phyloP scores from a whole-genome alignment of 1,140 invertebrate species.

The Phymastichus coffea region DNA sequence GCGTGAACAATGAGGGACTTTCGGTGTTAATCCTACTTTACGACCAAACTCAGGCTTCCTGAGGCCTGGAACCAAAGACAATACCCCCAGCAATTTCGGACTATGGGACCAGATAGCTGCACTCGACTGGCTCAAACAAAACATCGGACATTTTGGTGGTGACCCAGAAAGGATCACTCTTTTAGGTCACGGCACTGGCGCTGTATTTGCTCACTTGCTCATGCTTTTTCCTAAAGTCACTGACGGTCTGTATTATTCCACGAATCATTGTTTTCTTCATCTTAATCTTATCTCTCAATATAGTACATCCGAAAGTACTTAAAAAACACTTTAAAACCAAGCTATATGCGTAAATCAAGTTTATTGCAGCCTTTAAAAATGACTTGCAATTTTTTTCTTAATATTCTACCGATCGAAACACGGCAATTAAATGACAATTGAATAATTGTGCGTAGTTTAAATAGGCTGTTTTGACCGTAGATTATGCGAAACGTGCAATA shows the following conservation, averaged over 20 bases:
- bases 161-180: constrained; percentile 82
- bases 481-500: constrained; percentile 86
- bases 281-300: not conserved
- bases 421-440: too few relatives aligned
- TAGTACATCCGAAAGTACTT: too few relatives aligned
- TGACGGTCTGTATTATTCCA: constrained; percentile 6
- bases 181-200: constrained; percentile 92
- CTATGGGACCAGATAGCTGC: constrained; percentile 86
- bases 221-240: constrained; percentile 84
- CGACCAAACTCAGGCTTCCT: constrained; percentile 70
- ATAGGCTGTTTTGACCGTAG: too few relatives aligned
- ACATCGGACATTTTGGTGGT: constrained; percentile 83
- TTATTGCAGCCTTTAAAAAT: too few relatives aligned
- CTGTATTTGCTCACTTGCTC: constrained; percentile 86
- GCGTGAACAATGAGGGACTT: not conserved
- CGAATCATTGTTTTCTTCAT: not conserved
- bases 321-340: too few relatives aligned
- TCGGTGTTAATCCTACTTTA: not conserved
- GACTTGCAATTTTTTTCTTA: too few relatives aligned
- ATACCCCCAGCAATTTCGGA: constrained; percentile 81
- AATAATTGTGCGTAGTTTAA: too few relatives aligned
- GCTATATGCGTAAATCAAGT: too few relatives aligned
- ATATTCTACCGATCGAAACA: too few relatives aligned
- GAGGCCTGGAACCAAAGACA: constrained; percentile 69
- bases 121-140: constrained; percentile 84